Evolutionary conservation across 2,797 vertebrate species (phyloP), one percentile per base, ranked within the genome.

Genomic region (Loriculus beryllinus): DNA sequence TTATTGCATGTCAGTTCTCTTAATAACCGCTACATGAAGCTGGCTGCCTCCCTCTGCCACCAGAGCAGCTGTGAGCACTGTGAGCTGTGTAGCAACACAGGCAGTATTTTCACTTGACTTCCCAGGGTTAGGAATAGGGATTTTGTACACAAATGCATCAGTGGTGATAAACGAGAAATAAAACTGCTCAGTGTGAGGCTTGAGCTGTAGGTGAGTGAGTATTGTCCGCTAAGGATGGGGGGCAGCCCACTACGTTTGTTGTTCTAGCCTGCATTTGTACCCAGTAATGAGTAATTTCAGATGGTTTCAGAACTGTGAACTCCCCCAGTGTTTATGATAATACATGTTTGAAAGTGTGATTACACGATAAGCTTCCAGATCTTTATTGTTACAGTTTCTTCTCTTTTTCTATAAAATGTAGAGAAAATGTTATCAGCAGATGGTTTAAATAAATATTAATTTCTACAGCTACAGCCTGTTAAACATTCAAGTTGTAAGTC

Each of bases 391-490:
- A 76, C 35, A 87, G 54, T 64, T 92, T 39, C 71, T 86, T 88
- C 83, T 82, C 10, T 29, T 28, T 80, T 89, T 92, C 90, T 95
- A 93, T 23, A 88, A 95, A 94, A 91, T 71, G 82, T 4, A 91
- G 52, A 65, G 45, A 65, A 85, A 92, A 92, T 71, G 40, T 87
- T 83, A 92, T 86, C 90, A 93, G 93, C 95, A 96, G 90, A 96
- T 95, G 95, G 92, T 88, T 95, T 85, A 93, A 92, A 94, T 96
- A 93, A 93, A 95, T 95, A 95, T 85, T 95, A 92, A 94, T 95
- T 95, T 90, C 64, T 93, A 71, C 84, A 80, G 94, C 92, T 85
- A 67, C 40, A 85, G 90, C 68, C 87, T 87, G 75, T 69, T 63
- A 60, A 96, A 92, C 67, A 68, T 68, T 92, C 71, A 94, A 95